A percentile compares a stretch with the other conserved stretches of the same genome.
Evolutionary conservation across 1,140 invertebrate genomes (phyloP).

Genomic region (Cotesia chilonis): DNA sequence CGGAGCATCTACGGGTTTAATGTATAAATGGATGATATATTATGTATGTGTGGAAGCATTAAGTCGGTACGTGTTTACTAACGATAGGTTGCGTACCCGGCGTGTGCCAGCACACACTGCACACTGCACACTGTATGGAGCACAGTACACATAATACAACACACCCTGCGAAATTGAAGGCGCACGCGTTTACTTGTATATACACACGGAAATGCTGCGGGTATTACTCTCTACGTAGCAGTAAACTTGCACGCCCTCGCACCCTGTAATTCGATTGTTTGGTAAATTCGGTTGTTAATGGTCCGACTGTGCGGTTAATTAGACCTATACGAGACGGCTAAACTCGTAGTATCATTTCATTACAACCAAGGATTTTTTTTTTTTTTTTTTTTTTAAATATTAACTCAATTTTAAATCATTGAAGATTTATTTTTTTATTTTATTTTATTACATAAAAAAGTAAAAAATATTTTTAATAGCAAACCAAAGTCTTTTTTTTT

Average conservation of each 20-base stretch:
- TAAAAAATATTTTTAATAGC: too few species aligned
- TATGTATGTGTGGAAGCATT: slow-evolving; percentile 8
- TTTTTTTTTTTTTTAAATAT: too few species aligned
- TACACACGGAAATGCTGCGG: slow-evolving; percentile 3
- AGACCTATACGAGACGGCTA: slow-evolving; percentile 44
- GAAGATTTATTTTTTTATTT: too few species aligned
- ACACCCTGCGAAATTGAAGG: slow-evolving; percentile 4
- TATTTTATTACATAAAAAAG: too few species aligned
- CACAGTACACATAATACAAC: not conserved
- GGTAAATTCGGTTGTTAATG: slow-evolving; percentile 55
- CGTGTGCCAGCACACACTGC: too few species aligned
- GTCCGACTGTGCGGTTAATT: slow-evolving; percentile 49
- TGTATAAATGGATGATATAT: slow-evolving; percentile 32
- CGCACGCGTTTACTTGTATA: slow-evolving; percentile 19
- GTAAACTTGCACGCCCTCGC: slow-evolving; percentile 43
- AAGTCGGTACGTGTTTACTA: slow-evolving; percentile 36
- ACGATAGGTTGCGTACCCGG: slow-evolving; percentile 28
- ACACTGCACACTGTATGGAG: too few species aligned
- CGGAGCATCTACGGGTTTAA: not conserved
- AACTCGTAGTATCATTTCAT: slow-evolving; percentile 13
- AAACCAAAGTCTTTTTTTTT: too few species aligned
- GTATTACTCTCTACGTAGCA: slow-evolving; percentile 2
- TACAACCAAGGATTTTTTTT: too few species aligned
- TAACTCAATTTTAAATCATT: too few species aligned
- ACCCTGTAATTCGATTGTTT: slow-evolving; percentile 54